Conservation (phyloP, 2,797 vertebrate species). For the Scyliorhinus canicula region DNA sequence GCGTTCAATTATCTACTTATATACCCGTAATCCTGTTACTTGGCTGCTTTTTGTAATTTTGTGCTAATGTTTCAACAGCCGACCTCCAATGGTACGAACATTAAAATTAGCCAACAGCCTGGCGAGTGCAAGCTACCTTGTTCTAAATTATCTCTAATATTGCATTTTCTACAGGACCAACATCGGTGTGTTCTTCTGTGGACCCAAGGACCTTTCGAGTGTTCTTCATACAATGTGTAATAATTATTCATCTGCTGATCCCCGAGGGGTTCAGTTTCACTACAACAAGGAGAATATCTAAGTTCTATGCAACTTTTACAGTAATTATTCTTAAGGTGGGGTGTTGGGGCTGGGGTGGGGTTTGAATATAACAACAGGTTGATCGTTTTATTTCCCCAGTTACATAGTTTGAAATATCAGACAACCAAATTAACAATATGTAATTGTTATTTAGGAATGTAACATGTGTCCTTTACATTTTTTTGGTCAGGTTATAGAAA, state of each 20-base stretch:
- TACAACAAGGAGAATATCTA: slow-evolving; percentile 65
- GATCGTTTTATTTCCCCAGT: not conserved
- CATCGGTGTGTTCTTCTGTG: slow-evolving; percentile 63
- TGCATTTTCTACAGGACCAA: slow-evolving; percentile 52
- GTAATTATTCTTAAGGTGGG: not conserved
- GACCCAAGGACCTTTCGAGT: slow-evolving; percentile 62
- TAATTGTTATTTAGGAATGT: not conserved
- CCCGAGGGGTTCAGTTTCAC: slow-evolving; percentile 68
- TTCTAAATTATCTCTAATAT: not conserved
- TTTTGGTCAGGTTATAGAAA: not conserved
- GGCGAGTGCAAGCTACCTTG: not conserved
- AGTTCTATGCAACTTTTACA: slow-evolving; percentile 13
- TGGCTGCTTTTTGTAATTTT: not conserved
- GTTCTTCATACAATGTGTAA: slow-evolving; percentile 61
- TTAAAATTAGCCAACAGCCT: not conserved
- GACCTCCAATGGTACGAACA: not conserved
- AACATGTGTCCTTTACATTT: not conserved
- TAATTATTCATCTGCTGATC: slow-evolving; percentile 63
- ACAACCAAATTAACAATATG: not conserved
- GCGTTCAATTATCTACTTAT: not conserved
- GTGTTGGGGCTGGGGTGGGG: no score
- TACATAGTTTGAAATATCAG: not conserved
- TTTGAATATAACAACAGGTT: not conserved
- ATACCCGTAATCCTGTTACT: not conserved
- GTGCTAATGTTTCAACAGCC: not conserved